Evolutionary conservation across 2,797 vertebrate genomes (phyloP).

Genomic region (Huso huso): DNA sequence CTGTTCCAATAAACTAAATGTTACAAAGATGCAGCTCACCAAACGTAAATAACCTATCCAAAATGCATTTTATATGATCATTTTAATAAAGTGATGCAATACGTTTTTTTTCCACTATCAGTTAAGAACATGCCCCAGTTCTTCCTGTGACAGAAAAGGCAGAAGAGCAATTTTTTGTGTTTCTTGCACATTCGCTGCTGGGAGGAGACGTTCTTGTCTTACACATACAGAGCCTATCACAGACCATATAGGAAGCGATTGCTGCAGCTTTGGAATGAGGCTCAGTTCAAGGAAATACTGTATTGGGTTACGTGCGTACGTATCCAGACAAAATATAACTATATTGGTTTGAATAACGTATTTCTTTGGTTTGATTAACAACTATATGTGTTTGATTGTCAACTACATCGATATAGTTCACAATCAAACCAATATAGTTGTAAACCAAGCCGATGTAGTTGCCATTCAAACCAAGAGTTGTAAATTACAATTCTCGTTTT

Average conservation of each 20-base stretch:
- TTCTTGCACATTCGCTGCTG: constrained; percentile 37
- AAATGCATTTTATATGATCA: constrained; percentile 6
- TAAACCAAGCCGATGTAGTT: too few species aligned
- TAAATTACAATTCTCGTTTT: too few species aligned
- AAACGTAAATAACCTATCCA: background rate
- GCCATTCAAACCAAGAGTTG: too few species aligned
- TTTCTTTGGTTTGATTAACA: background rate
- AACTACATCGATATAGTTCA: background rate
- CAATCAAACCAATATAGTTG: too few species aligned
- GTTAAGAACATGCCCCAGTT: constrained; percentile 42
- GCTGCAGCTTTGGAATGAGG: background rate
- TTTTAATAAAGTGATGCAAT: background rate
- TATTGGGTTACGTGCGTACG: too few species aligned
- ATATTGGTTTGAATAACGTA: too few species aligned
- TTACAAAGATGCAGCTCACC: constrained; percentile 1
- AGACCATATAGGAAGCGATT: constrained; percentile 30
- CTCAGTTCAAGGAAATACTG: too few species aligned
- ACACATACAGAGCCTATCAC: constrained; percentile 31
- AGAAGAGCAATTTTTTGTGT: constrained; percentile 28
- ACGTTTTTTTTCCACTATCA: constrained; percentile 12
- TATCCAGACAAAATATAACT: too few species aligned
- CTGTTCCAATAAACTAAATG: constrained; percentile 19
- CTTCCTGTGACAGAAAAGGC: constrained; percentile 61
- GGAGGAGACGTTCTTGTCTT: constrained; percentile 59
- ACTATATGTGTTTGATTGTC: background rate